phyloP scores from a whole-genome alignment of 2,888 invertebrate genomes.

The Hermodice carunculata region DNA sequence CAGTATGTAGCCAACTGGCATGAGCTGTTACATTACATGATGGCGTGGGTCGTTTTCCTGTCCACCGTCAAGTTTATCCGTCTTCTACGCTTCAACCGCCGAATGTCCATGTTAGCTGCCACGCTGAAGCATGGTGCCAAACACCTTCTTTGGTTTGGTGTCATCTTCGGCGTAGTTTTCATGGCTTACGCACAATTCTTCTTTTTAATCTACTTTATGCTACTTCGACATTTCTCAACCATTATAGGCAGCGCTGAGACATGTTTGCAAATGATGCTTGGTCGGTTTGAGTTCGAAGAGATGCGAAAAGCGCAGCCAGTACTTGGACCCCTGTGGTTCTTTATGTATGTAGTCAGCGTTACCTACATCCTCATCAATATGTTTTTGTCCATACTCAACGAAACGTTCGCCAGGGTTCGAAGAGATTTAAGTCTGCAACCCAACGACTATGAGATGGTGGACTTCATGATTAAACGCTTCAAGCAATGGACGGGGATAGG shows the following conservation, averaged over 20 bases:
- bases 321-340: slow-evolving; percentile 61
- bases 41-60: slow-evolving; percentile 72
- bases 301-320: slow-evolving; percentile 59
- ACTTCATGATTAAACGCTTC: slow-evolving; percentile 55
- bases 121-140: slow-evolving; percentile 59
- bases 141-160: slow-evolving; percentile 62
- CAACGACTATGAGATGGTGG: slow-evolving; percentile 66
- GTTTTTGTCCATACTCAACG: slow-evolving; percentile 66
- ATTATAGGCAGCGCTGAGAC: slow-evolving; percentile 56
- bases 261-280: slow-evolving; percentile 68
- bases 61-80: slow-evolving; percentile 72
- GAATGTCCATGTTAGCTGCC: slow-evolving; percentile 55
- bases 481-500: slow-evolving; percentile 43
- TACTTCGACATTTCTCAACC: slow-evolving; percentile 40
- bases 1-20: slow-evolving; percentile 70
- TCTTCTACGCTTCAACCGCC: slow-evolving; percentile 61
- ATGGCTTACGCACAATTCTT: slow-evolving; percentile 68
- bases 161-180: slow-evolving; percentile 67
- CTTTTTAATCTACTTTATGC: slow-evolving; percentile 61
- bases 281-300: slow-evolving; percentile 66
- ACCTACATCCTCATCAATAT: slow-evolving; percentile 65
- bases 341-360: slow-evolving; percentile 52
- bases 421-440: slow-evolving; percentile 54
- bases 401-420: slow-evolving; percentile 59
- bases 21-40: slow-evolving; percentile 70